Conservation (phyloP, 2,888 invertebrate species). For the Noctua comes region DNA sequence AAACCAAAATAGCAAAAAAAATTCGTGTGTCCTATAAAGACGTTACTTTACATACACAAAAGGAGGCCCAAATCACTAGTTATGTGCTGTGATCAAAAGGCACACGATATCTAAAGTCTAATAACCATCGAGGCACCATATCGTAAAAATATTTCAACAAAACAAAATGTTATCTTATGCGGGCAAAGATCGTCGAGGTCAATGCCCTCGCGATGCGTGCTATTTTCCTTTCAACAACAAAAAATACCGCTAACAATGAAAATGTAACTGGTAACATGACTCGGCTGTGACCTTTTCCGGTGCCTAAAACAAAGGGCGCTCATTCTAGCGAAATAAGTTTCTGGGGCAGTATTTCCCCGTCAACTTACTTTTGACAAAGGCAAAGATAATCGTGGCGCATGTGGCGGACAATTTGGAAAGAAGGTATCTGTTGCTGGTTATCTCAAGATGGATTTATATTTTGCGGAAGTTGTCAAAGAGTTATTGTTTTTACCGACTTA, state of each 20-base stretch:
- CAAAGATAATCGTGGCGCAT: neutral
- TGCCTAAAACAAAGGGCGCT: constrained; percentile 70
- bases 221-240: constrained; percentile 55
- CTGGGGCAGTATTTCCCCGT: constrained; percentile 68
- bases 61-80: neutral
- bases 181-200: constrained; percentile 19
- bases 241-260: constrained; percentile 64
- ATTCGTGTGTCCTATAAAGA: neutral
- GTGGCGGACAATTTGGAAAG: neutral
- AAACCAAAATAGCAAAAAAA: neutral
- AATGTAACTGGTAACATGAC: constrained; percentile 66
- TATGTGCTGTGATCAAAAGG: constrained; percentile 14
- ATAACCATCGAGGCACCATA: neutral
- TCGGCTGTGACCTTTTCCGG: constrained; percentile 66
- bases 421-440: neutral
- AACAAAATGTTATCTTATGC: constrained; percentile 25
- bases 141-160: constrained; percentile 17
- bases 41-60: neutral
- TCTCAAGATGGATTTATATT: neutral
- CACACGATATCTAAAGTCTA: constrained; percentile 8
- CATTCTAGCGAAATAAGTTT: constrained; percentile 73
- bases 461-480: neutral
- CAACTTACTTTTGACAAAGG: constrained; percentile 64
- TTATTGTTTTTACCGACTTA: neutral
- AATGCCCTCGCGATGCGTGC: constrained; percentile 20